Percentiles rank a stretch among this genome's conserved stretches.
These are phyloP conservation scores for Rhopalosiphum nymphaeae DNA, from an alignment of 2,888 invertebrate genomes.

Conservation along the genomic window DNA sequence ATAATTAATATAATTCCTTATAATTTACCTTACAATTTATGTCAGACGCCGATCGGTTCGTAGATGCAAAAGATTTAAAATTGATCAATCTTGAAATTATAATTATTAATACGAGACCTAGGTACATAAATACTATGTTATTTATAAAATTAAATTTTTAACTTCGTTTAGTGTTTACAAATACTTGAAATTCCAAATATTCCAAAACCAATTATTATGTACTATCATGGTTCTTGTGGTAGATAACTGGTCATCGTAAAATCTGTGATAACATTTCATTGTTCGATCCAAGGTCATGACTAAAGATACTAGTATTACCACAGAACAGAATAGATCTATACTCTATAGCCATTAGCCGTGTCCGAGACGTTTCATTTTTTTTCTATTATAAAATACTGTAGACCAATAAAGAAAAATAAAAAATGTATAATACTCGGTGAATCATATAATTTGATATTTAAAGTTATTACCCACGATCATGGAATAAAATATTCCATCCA, in stretches of 20 bases:
- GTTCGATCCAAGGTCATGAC: too few species aligned
- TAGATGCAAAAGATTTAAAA: neutral
- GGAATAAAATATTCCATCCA: neutral
- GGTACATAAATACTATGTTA: neutral
- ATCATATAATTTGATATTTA: too few species aligned
- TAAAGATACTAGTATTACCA: too few species aligned
- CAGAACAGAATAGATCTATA: too few species aligned
- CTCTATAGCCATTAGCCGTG: too few species aligned
- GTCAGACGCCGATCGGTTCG: neutral
- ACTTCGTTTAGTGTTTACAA: neutral
- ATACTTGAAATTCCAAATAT: neutral
- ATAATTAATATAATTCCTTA: neutral
- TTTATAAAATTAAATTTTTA: neutral
- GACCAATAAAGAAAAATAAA: too few species aligned
- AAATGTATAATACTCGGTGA: too few species aligned
- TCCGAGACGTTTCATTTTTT: too few species aligned
- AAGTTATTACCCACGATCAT: neutral
- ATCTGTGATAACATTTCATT: neutral
- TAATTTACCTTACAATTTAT: neutral
- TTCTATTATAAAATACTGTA: too few species aligned
- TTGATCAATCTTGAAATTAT: neutral
- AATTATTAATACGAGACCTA: too few species aligned
- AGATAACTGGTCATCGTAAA: neutral
- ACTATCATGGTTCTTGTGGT: neutral
- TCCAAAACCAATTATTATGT: neutral